These are phyloP conservation scores for Scolopax bukidnonensis DNA, from an alignment of 2,797 vertebrate species.

Conservation along the genomic window DNA sequence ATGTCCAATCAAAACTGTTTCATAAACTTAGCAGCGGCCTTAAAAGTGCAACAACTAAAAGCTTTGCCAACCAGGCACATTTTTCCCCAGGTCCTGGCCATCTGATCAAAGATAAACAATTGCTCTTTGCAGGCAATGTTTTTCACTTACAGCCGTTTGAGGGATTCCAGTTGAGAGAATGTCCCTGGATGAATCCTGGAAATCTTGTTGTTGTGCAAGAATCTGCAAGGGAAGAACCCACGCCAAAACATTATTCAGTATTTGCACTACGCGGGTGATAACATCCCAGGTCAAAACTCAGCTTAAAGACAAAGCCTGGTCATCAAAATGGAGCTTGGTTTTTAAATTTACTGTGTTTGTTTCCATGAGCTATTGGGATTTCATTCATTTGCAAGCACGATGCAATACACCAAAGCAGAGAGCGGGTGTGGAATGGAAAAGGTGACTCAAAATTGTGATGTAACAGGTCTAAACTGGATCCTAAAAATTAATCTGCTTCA, in stretches of 20 bases:
- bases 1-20: background rate
- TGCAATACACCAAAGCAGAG: background rate
- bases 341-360: background rate
- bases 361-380: background rate
- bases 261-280: background rate
- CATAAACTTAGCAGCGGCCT: slow-evolving; percentile 20
- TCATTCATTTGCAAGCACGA: background rate
- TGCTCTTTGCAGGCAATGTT: background rate
- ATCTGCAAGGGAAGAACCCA: slow-evolving; percentile 43
- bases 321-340: background rate
- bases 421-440: background rate
- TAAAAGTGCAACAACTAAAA: background rate
- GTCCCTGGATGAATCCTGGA: slow-evolving; percentile 75
- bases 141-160: slow-evolving; percentile 75
- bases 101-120: slow-evolving; percentile 26
- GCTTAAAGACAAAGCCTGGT: background rate
- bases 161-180: slow-evolving; percentile 71
- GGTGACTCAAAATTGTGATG: slow-evolving; percentile 45
- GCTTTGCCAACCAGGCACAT: slow-evolving; percentile 42
- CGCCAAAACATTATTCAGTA: slow-evolving; percentile 8
- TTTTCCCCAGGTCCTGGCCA: background rate
- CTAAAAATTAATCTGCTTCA: background rate
- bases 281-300: background rate
- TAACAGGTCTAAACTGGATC: background rate
- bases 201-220: slow-evolving; percentile 78